Evolutionary conservation across 1,140 invertebrate genomes (phyloP).

Genomic region (Cydia pomonella): DNA sequence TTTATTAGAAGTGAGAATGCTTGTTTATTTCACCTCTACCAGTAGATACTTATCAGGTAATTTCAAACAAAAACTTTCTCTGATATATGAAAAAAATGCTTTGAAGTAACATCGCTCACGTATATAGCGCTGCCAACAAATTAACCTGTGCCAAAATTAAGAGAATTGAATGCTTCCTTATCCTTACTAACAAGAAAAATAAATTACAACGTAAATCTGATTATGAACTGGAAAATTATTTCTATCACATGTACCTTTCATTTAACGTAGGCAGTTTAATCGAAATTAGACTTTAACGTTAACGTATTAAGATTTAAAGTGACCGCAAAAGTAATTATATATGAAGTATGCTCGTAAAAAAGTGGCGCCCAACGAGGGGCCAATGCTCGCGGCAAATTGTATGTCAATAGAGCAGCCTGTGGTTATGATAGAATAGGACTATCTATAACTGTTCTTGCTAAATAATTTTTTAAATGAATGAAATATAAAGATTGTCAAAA

Average conservation of each 20-base stretch:
- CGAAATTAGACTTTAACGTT: no score
- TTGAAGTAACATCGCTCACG: no score
- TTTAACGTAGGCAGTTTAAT: neutral
- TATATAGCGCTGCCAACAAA: no score
- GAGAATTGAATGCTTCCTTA: neutral
- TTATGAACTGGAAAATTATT: neutral
- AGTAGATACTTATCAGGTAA: no score
- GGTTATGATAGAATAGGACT: neutral
- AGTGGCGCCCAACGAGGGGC: constrained; percentile 10
- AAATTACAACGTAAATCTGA: constrained; percentile 4
- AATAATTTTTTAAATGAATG: no score
- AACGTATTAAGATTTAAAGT: neutral
- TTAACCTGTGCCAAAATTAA: neutral
- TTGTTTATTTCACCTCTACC: no score
- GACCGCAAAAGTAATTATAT: neutral
- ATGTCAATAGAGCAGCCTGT: neutral
- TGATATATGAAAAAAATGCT: neutral
- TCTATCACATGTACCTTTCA: neutral
- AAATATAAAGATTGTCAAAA: no score
- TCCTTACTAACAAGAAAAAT: neutral
- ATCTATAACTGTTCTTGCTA: no score
- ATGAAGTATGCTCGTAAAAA: neutral
- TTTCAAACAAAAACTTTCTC: neutral
- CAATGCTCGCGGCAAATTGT: neutral
- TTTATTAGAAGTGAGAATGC: no score